Conservation (phyloP, 37 sponge, comb jelly and placozoan genomes). For the Spongilla lacustris region DNA sequence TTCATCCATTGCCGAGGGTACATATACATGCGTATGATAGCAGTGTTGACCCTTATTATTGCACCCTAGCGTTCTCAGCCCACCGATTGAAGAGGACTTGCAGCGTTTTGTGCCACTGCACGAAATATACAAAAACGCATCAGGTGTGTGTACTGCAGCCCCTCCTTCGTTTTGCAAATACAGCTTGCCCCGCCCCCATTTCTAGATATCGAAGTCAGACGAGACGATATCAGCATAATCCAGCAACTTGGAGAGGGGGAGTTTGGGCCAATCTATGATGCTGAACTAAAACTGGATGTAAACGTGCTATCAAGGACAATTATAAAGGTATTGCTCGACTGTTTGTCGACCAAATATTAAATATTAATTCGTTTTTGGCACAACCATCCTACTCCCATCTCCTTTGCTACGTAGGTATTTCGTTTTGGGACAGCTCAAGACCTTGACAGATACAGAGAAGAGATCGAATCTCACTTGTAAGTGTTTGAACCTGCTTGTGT, state of each 20-base stretch:
- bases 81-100: background rate
- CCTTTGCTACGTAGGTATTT: slow-evolving; percentile 27
- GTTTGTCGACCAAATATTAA: background rate
- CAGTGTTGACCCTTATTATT: too few relatives aligned
- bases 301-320: slow-evolving; percentile 58
- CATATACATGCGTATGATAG: background rate
- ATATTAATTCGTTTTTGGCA: too few relatives aligned
- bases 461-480: slow-evolving; percentile 3
- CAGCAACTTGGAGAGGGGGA: slow-evolving; percentile 75
- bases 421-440: slow-evolving; percentile 58
- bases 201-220: background rate
- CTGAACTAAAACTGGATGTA: slow-evolving; percentile 62
- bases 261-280: slow-evolving; percentile 86
- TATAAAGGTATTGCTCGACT: slow-evolving; percentile 54
- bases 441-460: slow-evolving; percentile 51
- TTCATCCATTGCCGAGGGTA: slow-evolving; percentile 32
- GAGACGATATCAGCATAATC: slow-evolving; percentile 42
- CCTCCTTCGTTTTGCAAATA: background rate
- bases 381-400: too few relatives aligned
- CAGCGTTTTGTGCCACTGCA: background rate
- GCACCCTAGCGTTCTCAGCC: background rate
- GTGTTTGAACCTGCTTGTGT: background rate
- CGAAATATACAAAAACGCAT: background rate
- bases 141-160: background rate
- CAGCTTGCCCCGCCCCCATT: background rate